Base-by-base conservation (phyloP, 2,888 invertebrate genomes). In the Brassicogethes aeneus region DNA sequence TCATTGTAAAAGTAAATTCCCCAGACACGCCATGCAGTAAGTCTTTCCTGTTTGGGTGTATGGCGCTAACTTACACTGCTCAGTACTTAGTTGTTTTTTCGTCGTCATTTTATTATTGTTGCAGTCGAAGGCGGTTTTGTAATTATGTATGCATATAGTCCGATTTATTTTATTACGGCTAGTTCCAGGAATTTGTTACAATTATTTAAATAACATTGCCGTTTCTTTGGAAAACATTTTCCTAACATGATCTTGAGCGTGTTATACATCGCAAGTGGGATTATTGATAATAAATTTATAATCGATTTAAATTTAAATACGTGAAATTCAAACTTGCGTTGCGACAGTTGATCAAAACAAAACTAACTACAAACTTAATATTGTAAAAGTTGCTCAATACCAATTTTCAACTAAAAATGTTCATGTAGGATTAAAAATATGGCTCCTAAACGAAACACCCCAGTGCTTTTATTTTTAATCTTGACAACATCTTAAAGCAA, bases 201-300 rank as follows among this genome's bases (percentile, higher is more conserved):
- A 54, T 51, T 54, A 54, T 52, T 52, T 41, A 48, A 52, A 53
- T 51, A 43, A 38, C 44, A 38, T 43, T 47, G 48, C 46, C 46
- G 41, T 47, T 51, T 50, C 46, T 44, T 35, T 43, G 42, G 44
- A 47, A 43, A 37, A 15, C 12, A 13, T 34, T 13, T 32, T 32
- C 12, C 5, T 12, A 32, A 32, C 32, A 32, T 32, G 32, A 37
- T 40, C 37, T 32, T 39, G 39, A 39, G 35, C 17, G 17, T 17
- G 39, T 15, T 34, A 37, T 36, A 40, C 46, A 43, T 41, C 34
- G 38, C 41, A 43, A 46, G 39, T 39, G 41, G 36, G 38, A 41
- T 39, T 39, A 41, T 43, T 41, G 16, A n/a, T 15, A 5, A 39
- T 32, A 33, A 33, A 39, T 39, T 33, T 15, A 10, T 31, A 39